phyloP scores from a whole-genome alignment of 1,140 invertebrate species.

The Ditylenchus dipsaci region DNA sequence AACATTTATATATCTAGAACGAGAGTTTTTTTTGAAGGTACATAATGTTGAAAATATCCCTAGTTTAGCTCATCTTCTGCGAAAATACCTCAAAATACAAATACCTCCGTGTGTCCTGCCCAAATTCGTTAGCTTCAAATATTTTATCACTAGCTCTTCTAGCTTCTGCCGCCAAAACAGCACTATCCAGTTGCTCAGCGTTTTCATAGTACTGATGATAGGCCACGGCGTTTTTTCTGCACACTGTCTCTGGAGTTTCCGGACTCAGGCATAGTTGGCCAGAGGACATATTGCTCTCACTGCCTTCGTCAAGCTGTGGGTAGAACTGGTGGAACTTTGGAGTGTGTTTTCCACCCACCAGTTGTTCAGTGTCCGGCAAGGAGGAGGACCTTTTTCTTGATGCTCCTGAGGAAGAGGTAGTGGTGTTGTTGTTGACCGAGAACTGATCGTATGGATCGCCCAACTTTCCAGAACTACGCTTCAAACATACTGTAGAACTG shows the following conservation, averaged over 20 bases:
- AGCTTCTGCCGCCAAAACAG: background rate
- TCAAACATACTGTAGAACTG: background rate
- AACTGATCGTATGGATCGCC: too few relatives aligned
- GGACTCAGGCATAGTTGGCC: background rate
- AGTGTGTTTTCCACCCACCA: background rate
- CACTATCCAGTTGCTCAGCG: background rate
- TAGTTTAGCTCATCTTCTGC: too few relatives aligned
- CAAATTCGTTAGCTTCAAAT: background rate
- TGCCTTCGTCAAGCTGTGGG: background rate
- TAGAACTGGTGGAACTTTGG: background rate
- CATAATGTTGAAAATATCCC: too few relatives aligned
- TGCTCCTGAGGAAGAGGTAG: background rate
- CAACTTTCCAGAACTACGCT: background rate
- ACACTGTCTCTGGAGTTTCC: background rate
- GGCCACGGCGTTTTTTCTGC: constrained; percentile 21
- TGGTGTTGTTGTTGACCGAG: background rate
- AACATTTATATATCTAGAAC: too few relatives aligned
- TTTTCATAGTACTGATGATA: constrained; percentile 2
- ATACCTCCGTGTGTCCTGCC: background rate
- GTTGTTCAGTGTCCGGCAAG: constrained; percentile 5
- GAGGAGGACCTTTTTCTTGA: constrained; percentile 9
- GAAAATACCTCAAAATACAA: too few relatives aligned
- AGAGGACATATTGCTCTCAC: background rate
- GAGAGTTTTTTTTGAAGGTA: too few relatives aligned
- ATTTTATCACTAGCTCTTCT: background rate